These are phyloP conservation scores for Ooceraea biroi DNA, from an alignment of 1,140 invertebrate species.

Conservation along the genomic window DNA sequence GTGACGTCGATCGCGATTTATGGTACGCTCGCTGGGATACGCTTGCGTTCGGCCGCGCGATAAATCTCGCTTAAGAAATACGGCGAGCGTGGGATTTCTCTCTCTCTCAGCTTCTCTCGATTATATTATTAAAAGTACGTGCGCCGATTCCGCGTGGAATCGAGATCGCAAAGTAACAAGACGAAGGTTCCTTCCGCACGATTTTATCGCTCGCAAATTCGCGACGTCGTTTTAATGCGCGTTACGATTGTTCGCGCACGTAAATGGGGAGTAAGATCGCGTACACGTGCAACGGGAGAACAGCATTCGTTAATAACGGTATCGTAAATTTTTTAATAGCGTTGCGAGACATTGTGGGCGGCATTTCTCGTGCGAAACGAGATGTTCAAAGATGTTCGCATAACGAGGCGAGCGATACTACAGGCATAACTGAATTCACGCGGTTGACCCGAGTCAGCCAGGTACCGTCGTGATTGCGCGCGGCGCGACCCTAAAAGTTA, in stretches of 20 bases:
- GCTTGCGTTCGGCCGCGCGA: constrained; percentile 1
- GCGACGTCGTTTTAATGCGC: not conserved
- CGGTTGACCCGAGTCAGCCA: constrained; percentile 24
- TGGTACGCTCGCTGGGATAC: not conserved
- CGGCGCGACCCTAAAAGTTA: constrained; percentile 70
- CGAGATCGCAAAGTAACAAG: not conserved
- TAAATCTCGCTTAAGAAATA: constrained; percentile 49
- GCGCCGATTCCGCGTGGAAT: constrained; percentile 19
- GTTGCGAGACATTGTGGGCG: not conserved
- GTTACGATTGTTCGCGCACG: not conserved
- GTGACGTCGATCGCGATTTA: constrained; percentile 46
- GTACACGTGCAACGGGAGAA: not conserved
- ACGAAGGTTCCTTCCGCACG: not conserved
- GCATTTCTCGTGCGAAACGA: not conserved
- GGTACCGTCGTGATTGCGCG: constrained; percentile 63
- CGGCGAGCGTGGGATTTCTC: not conserved
- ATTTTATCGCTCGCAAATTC: constrained; percentile 32
- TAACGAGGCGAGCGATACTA: constrained; percentile 37
- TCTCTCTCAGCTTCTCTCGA: not conserved
- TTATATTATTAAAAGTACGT: constrained; percentile 57
- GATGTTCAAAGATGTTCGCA: not conserved
- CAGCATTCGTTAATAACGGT: not conserved
- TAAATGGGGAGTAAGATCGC: not conserved
- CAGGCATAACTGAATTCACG: constrained; percentile 54
- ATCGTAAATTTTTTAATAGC: not conserved